Conservation (phyloP, 1,140 invertebrate genomes). For the Drosophila rhopaloa region DNA sequence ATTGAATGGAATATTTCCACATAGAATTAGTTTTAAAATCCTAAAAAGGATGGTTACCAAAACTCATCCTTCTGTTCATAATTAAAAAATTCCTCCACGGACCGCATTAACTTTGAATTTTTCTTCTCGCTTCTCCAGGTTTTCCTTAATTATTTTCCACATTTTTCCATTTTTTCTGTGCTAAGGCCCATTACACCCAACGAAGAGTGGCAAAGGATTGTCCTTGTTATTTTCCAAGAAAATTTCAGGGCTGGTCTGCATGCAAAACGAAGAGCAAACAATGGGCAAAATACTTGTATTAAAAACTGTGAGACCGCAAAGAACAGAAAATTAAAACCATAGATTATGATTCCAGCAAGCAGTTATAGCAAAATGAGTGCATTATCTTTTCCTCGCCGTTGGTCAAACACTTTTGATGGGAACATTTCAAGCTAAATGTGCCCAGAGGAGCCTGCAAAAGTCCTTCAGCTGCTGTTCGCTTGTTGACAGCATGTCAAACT, state of each 20-base stretch:
- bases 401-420: conserved; percentile 19
- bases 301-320: conserved; percentile 10
- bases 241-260: conserved; percentile 16
- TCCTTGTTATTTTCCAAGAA: conserved; percentile 14
- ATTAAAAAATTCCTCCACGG: conserved; percentile 14
- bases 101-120: conserved; percentile 4
- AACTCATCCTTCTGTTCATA: background rate
- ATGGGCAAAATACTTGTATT: conserved; percentile 12
- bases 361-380: background rate
- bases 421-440: conserved; percentile 42
- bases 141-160: conserved; percentile 46
- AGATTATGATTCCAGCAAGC: conserved; percentile 4
- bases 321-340: conserved; percentile 8
- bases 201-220: conserved; percentile 6
- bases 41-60: too few species aligned
- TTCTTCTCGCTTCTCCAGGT: conserved; percentile 1
- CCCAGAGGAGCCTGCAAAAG: conserved; percentile 32
- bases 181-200: conserved; percentile 7
- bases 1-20: too few species aligned
- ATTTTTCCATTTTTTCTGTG: conserved; percentile 21
- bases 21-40: too few species aligned
- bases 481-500: conserved; percentile 66
- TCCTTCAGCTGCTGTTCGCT: conserved; percentile 26
- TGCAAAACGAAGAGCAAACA: conserved; percentile 7
- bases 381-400: background rate